Evolutionary conservation across 2,113 vertebrate genomes (phyloP).

Genomic region (Engraulis encrasicolus): DNA sequence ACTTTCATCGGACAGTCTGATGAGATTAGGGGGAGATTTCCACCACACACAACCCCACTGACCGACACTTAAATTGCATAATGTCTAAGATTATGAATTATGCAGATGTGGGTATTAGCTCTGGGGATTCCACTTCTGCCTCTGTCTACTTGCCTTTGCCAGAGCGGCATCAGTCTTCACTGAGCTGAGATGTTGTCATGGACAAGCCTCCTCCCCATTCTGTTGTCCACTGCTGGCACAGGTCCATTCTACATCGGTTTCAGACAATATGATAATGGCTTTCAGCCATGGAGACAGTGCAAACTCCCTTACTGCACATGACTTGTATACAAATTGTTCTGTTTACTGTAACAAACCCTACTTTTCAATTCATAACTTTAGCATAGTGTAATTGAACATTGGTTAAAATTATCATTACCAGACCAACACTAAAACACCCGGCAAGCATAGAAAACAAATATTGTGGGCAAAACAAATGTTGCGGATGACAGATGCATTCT

Average conservation of each 20-base stretch:
- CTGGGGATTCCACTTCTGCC: conserved; percentile 64
- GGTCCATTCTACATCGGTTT: not conserved
- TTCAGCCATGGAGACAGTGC: not conserved
- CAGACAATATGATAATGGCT: conserved; percentile 26
- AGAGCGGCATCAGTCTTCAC: conserved; percentile 43
- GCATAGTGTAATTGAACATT: too few species aligned
- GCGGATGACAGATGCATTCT: too few species aligned
- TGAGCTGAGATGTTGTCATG: conserved; percentile 63
- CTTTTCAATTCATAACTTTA: too few species aligned
- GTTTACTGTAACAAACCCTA: too few species aligned
- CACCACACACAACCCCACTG: not conserved
- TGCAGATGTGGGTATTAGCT: conserved; percentile 70
- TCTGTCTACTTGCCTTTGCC: conserved; percentile 55
- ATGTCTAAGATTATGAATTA: not conserved
- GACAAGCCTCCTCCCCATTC: conserved; percentile 57
- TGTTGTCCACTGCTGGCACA: conserved; percentile 37
- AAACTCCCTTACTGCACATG: not conserved
- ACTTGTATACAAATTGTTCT: too few species aligned
- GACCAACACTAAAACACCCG: too few species aligned
- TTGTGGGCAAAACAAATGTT: too few species aligned
- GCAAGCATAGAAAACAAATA: too few species aligned
- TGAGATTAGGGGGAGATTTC: not conserved
- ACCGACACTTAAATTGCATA: conserved; percentile 10
- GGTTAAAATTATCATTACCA: too few species aligned
- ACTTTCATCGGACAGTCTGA: conserved; percentile 4